Evolutionary conservation across 2,113 vertebrate genomes (phyloP).

Genomic region (Gobiocypris rarus): DNA sequence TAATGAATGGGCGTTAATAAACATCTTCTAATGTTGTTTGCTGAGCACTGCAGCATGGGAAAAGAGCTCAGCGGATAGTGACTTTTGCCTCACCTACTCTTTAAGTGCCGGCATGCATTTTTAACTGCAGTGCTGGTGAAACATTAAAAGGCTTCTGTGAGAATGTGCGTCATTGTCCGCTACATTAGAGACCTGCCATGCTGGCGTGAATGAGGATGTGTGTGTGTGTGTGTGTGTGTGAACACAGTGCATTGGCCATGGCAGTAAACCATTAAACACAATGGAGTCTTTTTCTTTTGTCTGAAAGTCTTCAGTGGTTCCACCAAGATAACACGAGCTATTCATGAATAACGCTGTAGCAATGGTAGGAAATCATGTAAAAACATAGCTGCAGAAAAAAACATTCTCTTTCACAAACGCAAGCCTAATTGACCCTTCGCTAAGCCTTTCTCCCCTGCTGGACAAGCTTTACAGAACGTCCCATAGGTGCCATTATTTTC

Average conservation of each 20-base stretch:
- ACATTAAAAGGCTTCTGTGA: slow-evolving; percentile 51
- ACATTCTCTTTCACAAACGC: too few species aligned
- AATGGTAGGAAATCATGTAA: neutral
- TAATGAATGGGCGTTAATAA: slow-evolving; percentile 48
- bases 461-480: slow-evolving; percentile 9
- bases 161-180: slow-evolving; percentile 45
- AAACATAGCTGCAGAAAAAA: neutral
- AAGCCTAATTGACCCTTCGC: neutral
- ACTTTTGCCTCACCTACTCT: slow-evolving; percentile 34
- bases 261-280: slow-evolving; percentile 23
- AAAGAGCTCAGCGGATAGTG: neutral
- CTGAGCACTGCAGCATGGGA: slow-evolving; percentile 37
- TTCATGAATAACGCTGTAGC: neutral
- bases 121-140: slow-evolving; percentile 51
- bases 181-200: slow-evolving; percentile 40
- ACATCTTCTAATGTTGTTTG: slow-evolving; percentile 43
- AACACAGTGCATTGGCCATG: neutral
- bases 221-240: slow-evolving; percentile 16
- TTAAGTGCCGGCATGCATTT: slow-evolving; percentile 48
- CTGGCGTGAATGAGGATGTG: slow-evolving; percentile 13
- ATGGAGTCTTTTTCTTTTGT: slow-evolving; percentile 10
- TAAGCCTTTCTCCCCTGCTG: neutral
- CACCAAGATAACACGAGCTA: neutral
- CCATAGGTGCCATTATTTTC: neutral
- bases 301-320: slow-evolving; percentile 18